These are phyloP conservation scores for Geotrupes spiniger DNA, from an alignment of 2,888 invertebrate species.

Conservation along the genomic window DNA sequence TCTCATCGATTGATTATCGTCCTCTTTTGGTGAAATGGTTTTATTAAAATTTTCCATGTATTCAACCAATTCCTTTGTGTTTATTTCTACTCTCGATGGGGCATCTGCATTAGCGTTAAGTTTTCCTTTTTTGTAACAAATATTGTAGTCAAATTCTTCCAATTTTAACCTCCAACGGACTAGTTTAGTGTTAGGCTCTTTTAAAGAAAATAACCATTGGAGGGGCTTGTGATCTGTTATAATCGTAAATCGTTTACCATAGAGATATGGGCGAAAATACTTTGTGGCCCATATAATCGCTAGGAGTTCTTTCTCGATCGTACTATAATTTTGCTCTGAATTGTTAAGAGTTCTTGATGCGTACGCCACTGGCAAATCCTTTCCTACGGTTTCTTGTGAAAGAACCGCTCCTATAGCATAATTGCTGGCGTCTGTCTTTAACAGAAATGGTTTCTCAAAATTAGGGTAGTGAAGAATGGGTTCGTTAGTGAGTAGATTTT, in stretches of 20 bases:
- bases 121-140: slow-evolving; percentile 12
- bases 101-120: slow-evolving; percentile 14
- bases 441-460: slow-evolving; percentile 17
- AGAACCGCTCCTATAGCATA: no score
- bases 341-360: no score
- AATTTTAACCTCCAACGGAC: slow-evolving; percentile 4
- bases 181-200: slow-evolving; percentile 11
- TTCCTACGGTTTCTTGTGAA: no score
- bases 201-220: slow-evolving; percentile 9
- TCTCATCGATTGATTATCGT: no score
- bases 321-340: no score
- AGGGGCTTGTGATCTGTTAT: slow-evolving; percentile 14
- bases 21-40: no score
- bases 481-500: slow-evolving; percentile 14
- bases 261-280: slow-evolving; percentile 10
- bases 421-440: no score
- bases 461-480: slow-evolving; percentile 19
- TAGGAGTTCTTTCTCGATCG: no score
- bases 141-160: slow-evolving; percentile 13
- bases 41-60: no score
- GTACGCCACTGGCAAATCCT: no score
- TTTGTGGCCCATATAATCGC: slow-evolving; percentile 10
- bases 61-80: no score
- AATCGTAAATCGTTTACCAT: slow-evolving; percentile 6
- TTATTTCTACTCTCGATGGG: slow-evolving; percentile 5